Evolutionary conservation across 2,113 vertebrate genomes (phyloP).

Genomic region (Crotalus horridus): DNA sequence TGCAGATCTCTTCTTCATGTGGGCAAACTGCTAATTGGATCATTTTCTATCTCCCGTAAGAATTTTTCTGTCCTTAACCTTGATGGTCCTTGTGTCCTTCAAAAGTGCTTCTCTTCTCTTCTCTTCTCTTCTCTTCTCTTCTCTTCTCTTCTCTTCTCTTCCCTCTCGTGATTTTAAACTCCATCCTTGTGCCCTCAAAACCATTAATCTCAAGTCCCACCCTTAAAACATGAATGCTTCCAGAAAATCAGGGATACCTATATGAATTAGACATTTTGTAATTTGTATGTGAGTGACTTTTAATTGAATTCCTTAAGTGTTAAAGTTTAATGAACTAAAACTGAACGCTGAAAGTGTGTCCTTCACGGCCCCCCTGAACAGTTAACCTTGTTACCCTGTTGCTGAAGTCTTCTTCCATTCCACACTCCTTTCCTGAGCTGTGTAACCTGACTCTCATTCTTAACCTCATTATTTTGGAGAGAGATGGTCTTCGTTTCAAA

Average conservation of each 20-base stretch:
- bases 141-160: too few relatives aligned
- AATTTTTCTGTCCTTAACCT: background rate
- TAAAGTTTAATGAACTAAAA: slow-evolving; percentile 32
- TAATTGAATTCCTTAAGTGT: slow-evolving; percentile 27
- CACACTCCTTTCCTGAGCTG: background rate
- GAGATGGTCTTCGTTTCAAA: background rate
- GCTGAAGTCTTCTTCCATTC: slow-evolving; percentile 1
- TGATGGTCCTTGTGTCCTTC: background rate
- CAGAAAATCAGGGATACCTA: background rate
- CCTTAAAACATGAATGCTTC: background rate
- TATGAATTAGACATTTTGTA: background rate
- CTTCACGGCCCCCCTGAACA: background rate
- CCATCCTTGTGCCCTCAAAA: background rate
- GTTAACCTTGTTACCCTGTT: slow-evolving; percentile 25
- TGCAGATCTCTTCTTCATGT: background rate
- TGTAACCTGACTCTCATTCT: slow-evolving; percentile 5
- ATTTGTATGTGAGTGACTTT: slow-evolving; percentile 14
- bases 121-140: background rate
- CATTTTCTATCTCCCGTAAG: background rate
- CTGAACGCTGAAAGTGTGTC: background rate
- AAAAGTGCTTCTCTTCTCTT: background rate
- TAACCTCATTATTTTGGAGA: slow-evolving; percentile 22
- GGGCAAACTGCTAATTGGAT: background rate
- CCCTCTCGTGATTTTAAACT: background rate
- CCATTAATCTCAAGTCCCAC: background rate